Evolutionary conservation across 2,797 vertebrate genomes (phyloP).

Genomic region (Pteropus rufus): DNA sequence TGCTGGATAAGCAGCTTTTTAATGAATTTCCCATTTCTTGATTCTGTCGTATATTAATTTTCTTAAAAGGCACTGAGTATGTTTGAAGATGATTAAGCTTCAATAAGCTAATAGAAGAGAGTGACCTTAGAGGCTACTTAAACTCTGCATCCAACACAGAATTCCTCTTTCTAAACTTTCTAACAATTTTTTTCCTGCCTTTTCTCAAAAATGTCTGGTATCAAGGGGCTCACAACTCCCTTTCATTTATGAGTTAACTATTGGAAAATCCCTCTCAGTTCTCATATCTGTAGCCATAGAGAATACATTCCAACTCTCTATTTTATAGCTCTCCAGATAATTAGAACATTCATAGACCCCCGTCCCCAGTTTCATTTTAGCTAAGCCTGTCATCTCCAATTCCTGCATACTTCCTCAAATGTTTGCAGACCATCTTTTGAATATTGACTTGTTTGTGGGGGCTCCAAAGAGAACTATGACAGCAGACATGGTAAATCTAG

Average conservation of each 20-base stretch:
- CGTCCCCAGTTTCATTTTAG: neutral
- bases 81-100: conserved; percentile 36
- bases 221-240: neutral
- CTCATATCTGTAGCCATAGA: neutral
- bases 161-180: neutral
- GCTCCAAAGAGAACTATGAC: neutral
- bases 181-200: neutral
- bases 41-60: conserved; percentile 26
- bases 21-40: conserved; percentile 18
- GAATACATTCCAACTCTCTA: neutral
- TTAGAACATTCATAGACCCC: neutral
- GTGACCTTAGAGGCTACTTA: neutral
- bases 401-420: neutral
- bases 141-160: neutral
- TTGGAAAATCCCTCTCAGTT: neutral
- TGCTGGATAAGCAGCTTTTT: neutral
- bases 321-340: neutral
- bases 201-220: neutral
- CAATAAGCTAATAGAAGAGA: conserved; percentile 1
- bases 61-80: conserved; percentile 22
- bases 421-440: neutral
- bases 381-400: neutral
- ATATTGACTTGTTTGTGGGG: neutral
- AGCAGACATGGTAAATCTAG: fast-evolving
- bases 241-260: neutral